Percentiles rank a stretch among this genome's conserved stretches.
phyloP scores from a whole-genome alignment of 92 coral and sea anemone species.

The Porites divaricata region DNA sequence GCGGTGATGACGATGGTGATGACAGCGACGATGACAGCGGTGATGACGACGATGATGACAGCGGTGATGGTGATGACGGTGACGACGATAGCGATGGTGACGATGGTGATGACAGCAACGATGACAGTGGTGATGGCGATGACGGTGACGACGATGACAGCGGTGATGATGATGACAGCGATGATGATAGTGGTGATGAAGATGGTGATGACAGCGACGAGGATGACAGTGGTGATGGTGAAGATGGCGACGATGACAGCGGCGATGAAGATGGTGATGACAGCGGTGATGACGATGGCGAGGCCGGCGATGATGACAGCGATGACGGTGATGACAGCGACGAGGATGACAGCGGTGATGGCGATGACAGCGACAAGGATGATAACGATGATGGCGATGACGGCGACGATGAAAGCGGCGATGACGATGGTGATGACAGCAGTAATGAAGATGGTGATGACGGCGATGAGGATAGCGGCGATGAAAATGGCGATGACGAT shows the following conservation, averaged over 20 bases:
- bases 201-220: background rate
- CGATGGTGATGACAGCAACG: background rate
- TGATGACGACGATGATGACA: background rate
- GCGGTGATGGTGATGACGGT: background rate
- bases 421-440: background rate
- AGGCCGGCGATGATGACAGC: too few species aligned
- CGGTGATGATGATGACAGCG: background rate
- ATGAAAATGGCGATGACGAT: background rate
- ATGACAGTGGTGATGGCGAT: background rate
- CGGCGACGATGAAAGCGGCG: background rate
- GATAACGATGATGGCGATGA: background rate
- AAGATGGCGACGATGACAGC: background rate
- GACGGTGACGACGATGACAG: background rate
- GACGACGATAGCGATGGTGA: background rate
- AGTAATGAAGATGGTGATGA: background rate
- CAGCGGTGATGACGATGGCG: background rate
- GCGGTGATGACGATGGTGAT: background rate
- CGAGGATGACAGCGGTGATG: background rate
- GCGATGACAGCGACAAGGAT: slow-evolving; percentile 1
- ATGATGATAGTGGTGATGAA: background rate
- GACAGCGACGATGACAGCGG: background rate
- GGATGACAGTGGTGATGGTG: background rate
- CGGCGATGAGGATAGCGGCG: background rate
- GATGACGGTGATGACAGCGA: background rate
- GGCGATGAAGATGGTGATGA: background rate